A percentile compares a stretch with the other conserved stretches of the same genome.
phyloP scores from a whole-genome alignment of 2,888 invertebrate genomes.

The Plagodis dolabraria region DNA sequence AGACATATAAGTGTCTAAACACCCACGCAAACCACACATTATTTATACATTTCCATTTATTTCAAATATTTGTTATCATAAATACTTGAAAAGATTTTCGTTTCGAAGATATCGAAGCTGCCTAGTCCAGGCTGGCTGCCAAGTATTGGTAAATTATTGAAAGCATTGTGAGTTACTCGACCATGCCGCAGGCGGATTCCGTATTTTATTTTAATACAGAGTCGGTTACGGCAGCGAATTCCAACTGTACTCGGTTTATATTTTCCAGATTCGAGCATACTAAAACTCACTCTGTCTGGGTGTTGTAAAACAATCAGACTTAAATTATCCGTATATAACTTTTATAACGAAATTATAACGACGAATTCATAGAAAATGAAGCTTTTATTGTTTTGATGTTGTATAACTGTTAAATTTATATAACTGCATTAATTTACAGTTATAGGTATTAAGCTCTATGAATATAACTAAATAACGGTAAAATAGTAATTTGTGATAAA shows the following conservation, averaged over 20 bases:
- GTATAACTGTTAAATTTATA: too few relatives aligned
- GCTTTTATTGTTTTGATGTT: too few relatives aligned
- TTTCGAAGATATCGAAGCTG: slow-evolving; percentile 1
- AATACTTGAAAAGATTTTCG: slow-evolving; percentile 11
- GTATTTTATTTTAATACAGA: slow-evolving; percentile 69
- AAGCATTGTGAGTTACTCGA: slow-evolving; percentile 7
- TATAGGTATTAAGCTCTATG: too few relatives aligned
- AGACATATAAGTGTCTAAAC: too few relatives aligned
- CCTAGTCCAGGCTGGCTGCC: slow-evolving; percentile 8
- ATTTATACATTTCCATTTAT: too few relatives aligned
- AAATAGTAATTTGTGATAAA: too few relatives aligned
- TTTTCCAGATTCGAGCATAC: slow-evolving; percentile 61
- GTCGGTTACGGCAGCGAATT: slow-evolving; percentile 54
- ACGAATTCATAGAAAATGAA: too few relatives aligned
- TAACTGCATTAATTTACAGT: too few relatives aligned
- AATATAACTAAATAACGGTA: too few relatives aligned
- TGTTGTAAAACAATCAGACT: slow-evolving; percentile 44
- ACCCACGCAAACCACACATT: too few relatives aligned
- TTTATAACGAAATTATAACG: too few relatives aligned
- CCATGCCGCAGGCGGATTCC: slow-evolving; percentile 28
- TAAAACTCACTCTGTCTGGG: slow-evolving; percentile 53
- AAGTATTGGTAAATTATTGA: slow-evolving; percentile 19
- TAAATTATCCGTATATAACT: too few relatives aligned
- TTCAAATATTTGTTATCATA: slow-evolving; percentile 4
- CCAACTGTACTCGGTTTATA: slow-evolving; percentile 51